A percentile compares a stretch with the other conserved stretches of the same genome.
phyloP scores from a whole-genome alignment of 2,888 invertebrate genomes.

The Thymelicus acteon region DNA sequence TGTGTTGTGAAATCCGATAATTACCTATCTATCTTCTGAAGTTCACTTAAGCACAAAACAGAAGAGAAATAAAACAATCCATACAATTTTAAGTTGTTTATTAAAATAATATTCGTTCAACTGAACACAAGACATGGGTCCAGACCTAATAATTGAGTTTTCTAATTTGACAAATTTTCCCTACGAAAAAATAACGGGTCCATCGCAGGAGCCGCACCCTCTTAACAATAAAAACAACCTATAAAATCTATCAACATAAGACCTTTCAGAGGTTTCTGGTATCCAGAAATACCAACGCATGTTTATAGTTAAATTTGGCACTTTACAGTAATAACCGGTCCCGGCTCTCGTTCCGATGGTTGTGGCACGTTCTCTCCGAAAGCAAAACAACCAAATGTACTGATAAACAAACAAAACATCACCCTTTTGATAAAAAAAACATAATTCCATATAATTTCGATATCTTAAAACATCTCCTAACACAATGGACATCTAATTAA shows the following conservation, averaged over 20 bases:
- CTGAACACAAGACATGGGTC: slow-evolving; percentile 82
- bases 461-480: slow-evolving; percentile 58
- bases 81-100: slow-evolving; percentile 82
- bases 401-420: slow-evolving; percentile 42
- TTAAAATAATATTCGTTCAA: slow-evolving; percentile 85
- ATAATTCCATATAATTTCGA: slow-evolving; percentile 57
- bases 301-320: slow-evolving; percentile 75
- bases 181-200: slow-evolving; percentile 69
- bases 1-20: no score
- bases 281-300: slow-evolving; percentile 50
- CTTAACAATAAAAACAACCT: slow-evolving; percentile 84
- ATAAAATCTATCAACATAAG: slow-evolving; percentile 83
- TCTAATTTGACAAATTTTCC: slow-evolving; percentile 77
- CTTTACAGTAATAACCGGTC: slow-evolving; percentile 53
- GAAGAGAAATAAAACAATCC: slow-evolving; percentile 56
- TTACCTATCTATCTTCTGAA: no score
- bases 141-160: slow-evolving; percentile 82
- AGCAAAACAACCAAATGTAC: slow-evolving; percentile 43
- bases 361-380: slow-evolving; percentile 63
- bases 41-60: no score
- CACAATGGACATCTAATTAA: slow-evolving; percentile 63
- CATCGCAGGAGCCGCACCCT: slow-evolving; percentile 59
- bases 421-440: slow-evolving; percentile 51
- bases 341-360: slow-evolving; percentile 67
- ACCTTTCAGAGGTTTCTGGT: slow-evolving; percentile 64